Percentiles rank a stretch among this genome's conserved stretches.
phyloP scores from a whole-genome alignment of 2,113 vertebrate genomes.

The Sus scrofa region T2T-Sscrofa CM000812.6:163459501-163460000 shows the following conservation, averaged over 20 bases:
- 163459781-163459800: neutral
- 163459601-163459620: neutral
- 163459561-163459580: neutral
- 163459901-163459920: neutral
- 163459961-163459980: neutral
- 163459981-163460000: neutral
- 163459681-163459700: neutral
- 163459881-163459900: neutral
- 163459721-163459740: neutral
- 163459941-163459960: neutral
- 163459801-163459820: neutral
- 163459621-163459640: neutral
- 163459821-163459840: neutral
- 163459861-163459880: neutral
- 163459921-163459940: neutral
- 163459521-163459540: neutral
- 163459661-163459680: neutral
- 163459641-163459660: neutral
- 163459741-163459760: neutral
- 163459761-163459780: neutral
- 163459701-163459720: fast-evolving
- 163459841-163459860: neutral
- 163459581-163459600: neutral
- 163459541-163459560: neutral
- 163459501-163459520: neutral